These are phyloP conservation scores for Agrenia bidenticulata DNA, from an alignment of 2,888 invertebrate species.

Conservation along the genomic window DNA sequence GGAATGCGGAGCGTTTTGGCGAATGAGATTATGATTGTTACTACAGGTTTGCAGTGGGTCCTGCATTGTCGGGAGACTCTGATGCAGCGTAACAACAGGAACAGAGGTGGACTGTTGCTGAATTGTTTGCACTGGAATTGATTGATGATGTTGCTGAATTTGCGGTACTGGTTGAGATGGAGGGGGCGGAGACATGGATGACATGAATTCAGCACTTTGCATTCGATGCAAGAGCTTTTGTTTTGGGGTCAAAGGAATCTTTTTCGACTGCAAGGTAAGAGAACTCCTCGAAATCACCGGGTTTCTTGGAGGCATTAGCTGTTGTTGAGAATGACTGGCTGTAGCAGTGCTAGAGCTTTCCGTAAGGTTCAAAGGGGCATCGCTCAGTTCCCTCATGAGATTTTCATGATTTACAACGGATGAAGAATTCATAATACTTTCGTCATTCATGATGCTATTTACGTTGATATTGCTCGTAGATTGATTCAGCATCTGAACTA, in stretches of 20 bases:
- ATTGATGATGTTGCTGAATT: slow-evolving; percentile 28
- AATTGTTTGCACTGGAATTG: slow-evolving; percentile 25
- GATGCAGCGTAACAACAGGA: slow-evolving; percentile 26
- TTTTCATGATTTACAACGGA: slow-evolving; percentile 37
- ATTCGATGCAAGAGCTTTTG: slow-evolving; percentile 50
- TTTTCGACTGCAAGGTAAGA: slow-evolving; percentile 31
- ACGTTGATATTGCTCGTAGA: slow-evolving; percentile 26
- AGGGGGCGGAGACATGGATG: slow-evolving; percentile 25
- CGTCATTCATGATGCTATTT: slow-evolving; percentile 27
- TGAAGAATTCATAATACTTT: slow-evolving; percentile 29
- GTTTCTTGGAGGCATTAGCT: slow-evolving; percentile 27
- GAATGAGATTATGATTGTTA: slow-evolving; percentile 13
- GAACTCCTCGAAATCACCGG: slow-evolving; percentile 34
- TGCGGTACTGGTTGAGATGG: slow-evolving; percentile 24
- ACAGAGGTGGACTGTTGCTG: slow-evolving; percentile 20
- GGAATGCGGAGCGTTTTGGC: slow-evolving; percentile 25
- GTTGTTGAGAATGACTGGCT: slow-evolving; percentile 13
- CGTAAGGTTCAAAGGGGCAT: slow-evolving; percentile 48
- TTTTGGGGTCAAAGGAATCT: slow-evolving; percentile 51
- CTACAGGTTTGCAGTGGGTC: slow-evolving; percentile 10
- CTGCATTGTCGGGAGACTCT: slow-evolving; percentile 21
- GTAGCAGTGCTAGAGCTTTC: slow-evolving; percentile 26
- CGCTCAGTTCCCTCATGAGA: slow-evolving; percentile 43
- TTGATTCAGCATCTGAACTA: slow-evolving; percentile 40
- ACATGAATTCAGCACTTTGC: slow-evolving; percentile 43